Conservation (phyloP, 2,113 vertebrate genomes). For the Nycticebus coucang region DNA sequence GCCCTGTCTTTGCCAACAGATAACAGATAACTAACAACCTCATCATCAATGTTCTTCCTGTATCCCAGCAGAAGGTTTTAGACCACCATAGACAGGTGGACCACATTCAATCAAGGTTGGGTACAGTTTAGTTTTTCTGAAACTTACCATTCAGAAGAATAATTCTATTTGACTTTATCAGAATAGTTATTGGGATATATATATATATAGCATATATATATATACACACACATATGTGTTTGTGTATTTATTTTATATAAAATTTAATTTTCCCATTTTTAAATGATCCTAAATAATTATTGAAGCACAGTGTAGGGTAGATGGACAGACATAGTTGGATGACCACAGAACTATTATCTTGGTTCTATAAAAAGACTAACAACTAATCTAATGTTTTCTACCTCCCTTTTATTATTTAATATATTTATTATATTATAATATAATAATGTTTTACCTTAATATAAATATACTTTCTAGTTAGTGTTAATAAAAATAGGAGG, state of each 20-base stretch:
- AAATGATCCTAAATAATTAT: not conserved
- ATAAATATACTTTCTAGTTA: not conserved
- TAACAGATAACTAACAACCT: not conserved
- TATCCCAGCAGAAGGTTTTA: not conserved
- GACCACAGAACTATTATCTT: not conserved
- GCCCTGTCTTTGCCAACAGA: not conserved
- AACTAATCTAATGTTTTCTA: not conserved
- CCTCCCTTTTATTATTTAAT: not conserved
- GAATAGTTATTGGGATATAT: not conserved
- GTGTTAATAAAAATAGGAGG: not conserved
- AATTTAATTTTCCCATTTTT: not conserved
- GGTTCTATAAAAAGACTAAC: not conserved
- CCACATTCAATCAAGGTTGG: not conserved
- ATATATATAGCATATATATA: not conserved
- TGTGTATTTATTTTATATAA: not conserved
- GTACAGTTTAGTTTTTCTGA: not conserved
- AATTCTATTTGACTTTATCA: not conserved
- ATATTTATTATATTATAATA: not conserved
- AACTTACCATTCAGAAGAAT: not conserved
- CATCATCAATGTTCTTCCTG: not conserved
- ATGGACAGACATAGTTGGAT: not conserved
- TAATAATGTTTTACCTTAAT: not conserved
- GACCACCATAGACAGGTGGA: not conserved
- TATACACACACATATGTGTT: too few relatives aligned
- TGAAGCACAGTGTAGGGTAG: not conserved